phyloP scores from a whole-genome alignment of 2,888 invertebrate genomes.

The Noctuana brunneofusca region DNA sequence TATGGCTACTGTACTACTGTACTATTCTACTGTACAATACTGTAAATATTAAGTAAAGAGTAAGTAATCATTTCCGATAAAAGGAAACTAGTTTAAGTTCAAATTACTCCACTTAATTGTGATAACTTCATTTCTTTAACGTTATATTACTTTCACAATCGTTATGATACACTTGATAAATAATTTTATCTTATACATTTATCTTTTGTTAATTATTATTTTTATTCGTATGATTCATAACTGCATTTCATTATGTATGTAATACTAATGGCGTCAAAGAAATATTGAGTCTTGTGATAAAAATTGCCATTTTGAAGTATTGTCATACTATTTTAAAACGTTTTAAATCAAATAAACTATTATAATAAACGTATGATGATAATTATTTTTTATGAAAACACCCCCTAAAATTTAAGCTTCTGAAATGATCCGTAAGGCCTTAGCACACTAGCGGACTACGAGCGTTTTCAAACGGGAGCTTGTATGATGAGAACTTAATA shows the following conservation, averaged over 20 bases:
- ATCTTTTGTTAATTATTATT: slow-evolving; percentile 9
- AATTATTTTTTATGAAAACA: slow-evolving; percentile 38
- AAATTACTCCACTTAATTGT: slow-evolving; percentile 45
- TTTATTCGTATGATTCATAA: slow-evolving; percentile 4
- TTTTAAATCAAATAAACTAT: slow-evolving; percentile 45
- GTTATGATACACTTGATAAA: slow-evolving; percentile 32
- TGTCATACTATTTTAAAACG: slow-evolving; percentile 46
- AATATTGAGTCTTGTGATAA: slow-evolving; percentile 57
- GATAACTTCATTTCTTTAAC: slow-evolving; percentile 40
- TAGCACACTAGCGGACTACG: no score
- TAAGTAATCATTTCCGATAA: slow-evolving; percentile 28
- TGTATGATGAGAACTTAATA: no score
- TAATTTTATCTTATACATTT: slow-evolving; percentile 8
- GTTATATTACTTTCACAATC: slow-evolving; percentile 27
- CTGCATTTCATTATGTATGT: slow-evolving; percentile 22
- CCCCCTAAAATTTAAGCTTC: background rate
- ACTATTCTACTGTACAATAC: slow-evolving; percentile 22
- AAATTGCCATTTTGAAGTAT: slow-evolving; percentile 70
- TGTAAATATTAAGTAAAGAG: slow-evolving; percentile 27
- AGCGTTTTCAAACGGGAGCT: no score
- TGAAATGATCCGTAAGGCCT: no score
- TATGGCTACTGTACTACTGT: no score
- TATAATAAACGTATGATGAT: slow-evolving; percentile 33
- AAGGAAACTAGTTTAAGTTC: slow-evolving; percentile 43
- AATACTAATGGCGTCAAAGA: slow-evolving; percentile 17